Conservation (phyloP, 1,140 invertebrate genomes). For the Bathynomus jamesi region DNA sequence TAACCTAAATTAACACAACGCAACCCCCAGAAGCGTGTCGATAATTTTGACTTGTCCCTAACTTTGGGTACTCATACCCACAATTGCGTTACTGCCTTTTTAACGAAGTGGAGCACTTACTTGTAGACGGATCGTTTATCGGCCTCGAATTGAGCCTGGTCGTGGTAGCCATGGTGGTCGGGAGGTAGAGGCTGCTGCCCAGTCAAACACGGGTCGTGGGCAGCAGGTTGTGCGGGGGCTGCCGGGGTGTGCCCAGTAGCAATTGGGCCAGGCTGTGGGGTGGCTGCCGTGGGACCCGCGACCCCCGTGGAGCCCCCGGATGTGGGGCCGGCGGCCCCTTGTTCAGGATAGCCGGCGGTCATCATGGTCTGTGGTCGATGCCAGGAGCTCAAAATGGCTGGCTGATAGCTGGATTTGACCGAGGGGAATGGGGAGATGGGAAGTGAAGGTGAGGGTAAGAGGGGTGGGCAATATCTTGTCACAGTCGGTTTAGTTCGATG, state of each 20-base stretch:
- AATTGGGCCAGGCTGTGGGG: not conserved
- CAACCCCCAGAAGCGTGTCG: too few relatives aligned
- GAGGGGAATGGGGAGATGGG: too few relatives aligned
- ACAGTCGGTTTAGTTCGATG: too few relatives aligned
- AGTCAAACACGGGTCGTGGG: not conserved
- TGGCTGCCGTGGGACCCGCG: not conserved
- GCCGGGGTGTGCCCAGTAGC: not conserved
- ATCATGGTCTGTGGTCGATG: constrained; percentile 4
- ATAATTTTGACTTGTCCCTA: too few relatives aligned
- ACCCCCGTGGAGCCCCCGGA: not conserved
- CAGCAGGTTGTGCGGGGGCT: not conserved
- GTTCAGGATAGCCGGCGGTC: constrained; percentile 13
- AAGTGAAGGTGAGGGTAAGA: too few relatives aligned
- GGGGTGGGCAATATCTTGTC: too few relatives aligned
- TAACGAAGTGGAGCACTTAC: too few relatives aligned
- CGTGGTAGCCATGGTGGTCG: constrained; percentile 13
- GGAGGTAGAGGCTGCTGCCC: constrained; percentile 7
- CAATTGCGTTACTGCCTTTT: not conserved
- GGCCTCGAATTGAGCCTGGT: constrained; percentile 26
- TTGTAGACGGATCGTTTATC: constrained; percentile 26
- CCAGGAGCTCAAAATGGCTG: too few relatives aligned
- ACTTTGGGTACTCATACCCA: too few relatives aligned
- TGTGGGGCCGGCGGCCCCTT: constrained; percentile 1
- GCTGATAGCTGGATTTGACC: too few relatives aligned
- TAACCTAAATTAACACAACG: too few relatives aligned